These are phyloP conservation scores for Alexandromys fortis DNA, from an alignment of 2,113 vertebrate genomes.

Conservation along the genomic window DNA sequence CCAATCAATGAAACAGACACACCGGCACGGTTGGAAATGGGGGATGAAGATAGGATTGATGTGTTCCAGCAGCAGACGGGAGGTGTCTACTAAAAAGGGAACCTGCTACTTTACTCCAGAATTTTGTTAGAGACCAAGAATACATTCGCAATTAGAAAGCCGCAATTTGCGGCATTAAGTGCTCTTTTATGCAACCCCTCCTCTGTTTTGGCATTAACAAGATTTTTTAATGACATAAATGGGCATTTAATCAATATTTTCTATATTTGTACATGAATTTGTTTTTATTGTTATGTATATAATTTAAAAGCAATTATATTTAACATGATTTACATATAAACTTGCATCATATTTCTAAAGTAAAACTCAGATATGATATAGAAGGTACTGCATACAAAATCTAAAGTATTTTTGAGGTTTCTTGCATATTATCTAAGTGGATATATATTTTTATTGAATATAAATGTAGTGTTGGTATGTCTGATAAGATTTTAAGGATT, in stretches of 20 bases:
- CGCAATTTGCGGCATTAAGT: conserved; percentile 44
- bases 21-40: conserved; percentile 95
- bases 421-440: background rate
- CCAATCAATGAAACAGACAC: no score
- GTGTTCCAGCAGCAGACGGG: conserved; percentile 99
- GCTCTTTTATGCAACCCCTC: background rate
- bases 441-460: background rate
- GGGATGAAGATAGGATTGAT: conserved; percentile 99
- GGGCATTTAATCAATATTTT: background rate
- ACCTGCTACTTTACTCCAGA: conserved; percentile 86
- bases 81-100: conserved; percentile 92
- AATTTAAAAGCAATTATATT: background rate
- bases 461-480: background rate
- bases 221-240: background rate
- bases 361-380: background rate
- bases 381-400: background rate
- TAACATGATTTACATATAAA: background rate
- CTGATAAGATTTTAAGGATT: background rate
- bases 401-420: background rate
- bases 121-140: conserved; percentile 87
- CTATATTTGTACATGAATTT: background rate
- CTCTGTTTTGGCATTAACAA: background rate
- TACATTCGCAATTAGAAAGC: conserved; percentile 88
- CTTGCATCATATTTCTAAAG: background rate
- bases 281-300: background rate